phyloP scores from a whole-genome alignment of 2,888 invertebrate genomes.

The Tholera decimalis region DNA sequence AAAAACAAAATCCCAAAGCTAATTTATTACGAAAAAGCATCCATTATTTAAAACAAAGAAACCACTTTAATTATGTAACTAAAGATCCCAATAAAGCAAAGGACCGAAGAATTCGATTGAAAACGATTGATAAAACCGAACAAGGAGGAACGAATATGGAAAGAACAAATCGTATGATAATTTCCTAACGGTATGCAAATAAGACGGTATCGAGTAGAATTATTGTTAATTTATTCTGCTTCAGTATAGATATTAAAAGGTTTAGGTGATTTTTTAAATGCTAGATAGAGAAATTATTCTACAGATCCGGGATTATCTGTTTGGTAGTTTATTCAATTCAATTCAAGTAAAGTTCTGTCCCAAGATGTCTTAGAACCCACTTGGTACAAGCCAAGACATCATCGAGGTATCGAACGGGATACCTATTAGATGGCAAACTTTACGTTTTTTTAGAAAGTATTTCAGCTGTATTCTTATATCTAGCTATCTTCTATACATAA shows the following conservation, averaged over 20 bases:
- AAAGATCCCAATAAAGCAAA: conserved; percentile 37
- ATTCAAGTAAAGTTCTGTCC: too few relatives aligned
- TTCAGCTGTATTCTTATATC: not conserved
- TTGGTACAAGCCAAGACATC: too few relatives aligned
- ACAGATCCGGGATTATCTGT: conserved; percentile 20
- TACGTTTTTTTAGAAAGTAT: not conserved
- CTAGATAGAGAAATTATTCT: conserved; percentile 24
- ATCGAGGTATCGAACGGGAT: too few relatives aligned
- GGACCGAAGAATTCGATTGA: conserved; percentile 40
- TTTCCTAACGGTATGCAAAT: conserved; percentile 65
- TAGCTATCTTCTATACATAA: conserved; percentile 14
- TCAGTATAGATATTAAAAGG: conserved; percentile 41
- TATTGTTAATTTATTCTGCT: conserved; percentile 58
- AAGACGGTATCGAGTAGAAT: conserved; percentile 41
- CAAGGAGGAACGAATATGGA: conserved; percentile 38
- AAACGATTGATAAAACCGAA: conserved; percentile 47
- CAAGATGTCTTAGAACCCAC: not conserved
- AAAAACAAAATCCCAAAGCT: conserved; percentile 6
- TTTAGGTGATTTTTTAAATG: conserved; percentile 28
- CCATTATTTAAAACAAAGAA: conserved; percentile 41
- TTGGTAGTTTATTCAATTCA: not conserved
- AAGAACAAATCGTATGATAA: conserved; percentile 60
- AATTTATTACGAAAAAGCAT: conserved; percentile 11
- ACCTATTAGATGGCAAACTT: conserved; percentile 12
- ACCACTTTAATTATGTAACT: conserved; percentile 44